Base-by-base conservation (phyloP, 1,140 invertebrate species). In the Drosophila prosaltans region DNA sequence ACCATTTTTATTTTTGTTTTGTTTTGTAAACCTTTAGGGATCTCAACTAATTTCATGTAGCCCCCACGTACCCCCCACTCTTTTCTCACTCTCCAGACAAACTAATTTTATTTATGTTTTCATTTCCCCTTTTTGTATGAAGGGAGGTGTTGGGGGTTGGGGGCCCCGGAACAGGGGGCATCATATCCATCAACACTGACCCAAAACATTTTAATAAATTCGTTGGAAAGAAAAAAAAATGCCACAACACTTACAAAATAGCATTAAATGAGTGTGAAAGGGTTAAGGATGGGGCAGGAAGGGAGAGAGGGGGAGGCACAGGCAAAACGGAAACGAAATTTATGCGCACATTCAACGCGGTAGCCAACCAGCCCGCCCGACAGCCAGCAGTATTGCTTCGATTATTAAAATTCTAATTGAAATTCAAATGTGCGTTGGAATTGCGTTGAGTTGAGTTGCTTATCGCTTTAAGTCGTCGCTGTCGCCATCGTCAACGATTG, bases 391-490 rank as follows among this genome's bases (percentile, higher is more conserved):
- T 69, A 65, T 60, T 65, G 80, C 72, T 80, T 88, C 83, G 83
- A 88, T 88, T 88, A 88, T 88, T 88, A 88, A 89, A 88, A 89
- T 89, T 88, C 83, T 88, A 88, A 88, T 88, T 88, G 83, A 88
- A 88, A 88, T 88, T 88, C 84, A 88, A 88, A 88, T 88, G 80
- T 86, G 83, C 83, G 68, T 75, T 62, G 57, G 79, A 57, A 51
- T 26, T 51, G 45, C 67, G 74, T 67, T 79, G 80, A 68, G 82
- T 66, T 80, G 74, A 51, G 45, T 80, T 76, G 82, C 82, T 86
- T 88, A 85, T 85, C 82, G 81, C 68, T 84, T 69, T 39, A 83
- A 83, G 73, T 80, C 63, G 58, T 36, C 32, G 32, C 6, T 36
- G 73, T 61, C 61, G 69, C 55, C 77, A 74, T 65, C 74, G 72